A percentile compares a stretch with the other conserved stretches of the same genome.
phyloP scores from a whole-genome alignment of 2,113 vertebrate genomes.

The pig (Sus scrofa) region T2T-Sscrofa CM000812.6:75308501-75309000 shows the following conservation, averaged over 20 bases:
- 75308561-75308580: background rate
- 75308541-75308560: background rate
- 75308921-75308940: slow-evolving; percentile 16
- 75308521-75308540: background rate
- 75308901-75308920: background rate
- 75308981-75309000: background rate
- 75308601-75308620: background rate
- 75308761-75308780: too few species aligned
- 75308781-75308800: too few species aligned
- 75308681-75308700: too few species aligned
- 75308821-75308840: too few species aligned
- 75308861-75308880: background rate
- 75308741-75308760: too few species aligned
- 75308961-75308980: background rate
- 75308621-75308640: background rate
- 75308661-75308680: too few species aligned
- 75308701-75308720: too few species aligned
- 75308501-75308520: slow-evolving; percentile 3
- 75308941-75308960: background rate
- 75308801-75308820: too few species aligned
- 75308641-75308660: background rate
- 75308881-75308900: background rate
- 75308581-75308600: background rate
- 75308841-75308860: too few species aligned
- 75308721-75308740: too few species aligned